phyloP scores from a whole-genome alignment of 2,797 vertebrate species.

The Oceanodroma leucorhoa region DNA sequence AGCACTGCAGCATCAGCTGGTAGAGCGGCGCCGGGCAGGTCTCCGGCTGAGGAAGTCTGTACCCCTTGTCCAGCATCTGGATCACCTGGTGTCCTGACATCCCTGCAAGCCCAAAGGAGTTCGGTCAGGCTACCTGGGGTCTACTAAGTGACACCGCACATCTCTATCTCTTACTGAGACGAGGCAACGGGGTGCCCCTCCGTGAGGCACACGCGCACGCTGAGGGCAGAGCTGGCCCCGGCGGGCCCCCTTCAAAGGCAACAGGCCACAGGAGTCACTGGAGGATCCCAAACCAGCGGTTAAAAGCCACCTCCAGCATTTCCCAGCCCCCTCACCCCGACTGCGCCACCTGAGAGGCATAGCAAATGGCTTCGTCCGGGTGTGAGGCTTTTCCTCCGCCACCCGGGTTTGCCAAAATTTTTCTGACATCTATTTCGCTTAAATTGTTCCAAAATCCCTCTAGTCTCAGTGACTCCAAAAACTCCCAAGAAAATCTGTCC shows the following conservation, averaged over 20 bases:
- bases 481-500: neutral
- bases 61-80: slow-evolving; percentile 78
- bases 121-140: neutral
- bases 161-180: neutral
- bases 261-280: neutral
- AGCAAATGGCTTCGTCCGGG: rapidly evolving
- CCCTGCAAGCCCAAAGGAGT: slow-evolving; percentile 68
- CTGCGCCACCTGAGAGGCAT: rapidly evolving
- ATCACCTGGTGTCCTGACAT: slow-evolving; percentile 84
- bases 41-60: slow-evolving; percentile 81
- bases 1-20: slow-evolving; percentile 87
- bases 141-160: rapidly evolving
- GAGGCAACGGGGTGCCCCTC: rapidly evolving
- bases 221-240: neutral
- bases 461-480: neutral
- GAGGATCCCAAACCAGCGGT: neutral
- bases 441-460: neutral
- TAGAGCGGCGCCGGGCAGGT: slow-evolving; percentile 81
- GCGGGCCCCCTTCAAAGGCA: rapidly evolving
- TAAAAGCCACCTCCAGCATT: neutral
- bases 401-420: rapidly evolving
- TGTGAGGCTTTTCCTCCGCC: neutral
- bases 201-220: rapidly evolving
- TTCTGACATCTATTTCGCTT: neutral
- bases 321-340: neutral